Percentiles rank a stretch among this genome's conserved stretches.
phyloP scores from a whole-genome alignment of 2,797 vertebrate genomes.

The Tokudaia tokunoshimensis region DNA sequence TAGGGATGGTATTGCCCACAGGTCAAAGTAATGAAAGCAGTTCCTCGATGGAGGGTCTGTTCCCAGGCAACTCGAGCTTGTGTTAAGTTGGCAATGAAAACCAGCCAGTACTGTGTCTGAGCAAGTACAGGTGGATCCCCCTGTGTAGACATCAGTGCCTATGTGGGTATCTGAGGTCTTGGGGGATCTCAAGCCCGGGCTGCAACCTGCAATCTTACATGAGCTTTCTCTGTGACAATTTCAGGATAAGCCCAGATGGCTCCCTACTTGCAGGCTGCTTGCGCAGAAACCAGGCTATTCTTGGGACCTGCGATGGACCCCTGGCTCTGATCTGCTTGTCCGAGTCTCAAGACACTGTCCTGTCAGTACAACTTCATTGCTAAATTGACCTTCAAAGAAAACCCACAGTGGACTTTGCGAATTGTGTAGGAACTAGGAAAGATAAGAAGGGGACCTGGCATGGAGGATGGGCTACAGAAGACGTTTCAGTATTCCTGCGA shows the following conservation, averaged over 20 bases:
- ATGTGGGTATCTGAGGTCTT: background rate
- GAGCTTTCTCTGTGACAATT: background rate
- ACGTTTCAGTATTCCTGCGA: background rate
- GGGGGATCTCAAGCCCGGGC: background rate
- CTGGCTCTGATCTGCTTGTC: conserved; percentile 19
- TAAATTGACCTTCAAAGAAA: background rate
- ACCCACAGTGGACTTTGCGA: background rate
- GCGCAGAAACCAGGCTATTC: background rate
- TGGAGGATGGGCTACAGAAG: background rate
- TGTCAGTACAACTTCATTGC: background rate
- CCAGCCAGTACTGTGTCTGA: background rate
- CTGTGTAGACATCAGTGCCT: too few relatives aligned
- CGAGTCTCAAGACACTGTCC: background rate
- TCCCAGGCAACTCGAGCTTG: background rate
- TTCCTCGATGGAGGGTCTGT: background rate
- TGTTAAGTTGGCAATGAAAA: background rate
- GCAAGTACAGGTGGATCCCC: background rate
- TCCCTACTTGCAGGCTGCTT: background rate
- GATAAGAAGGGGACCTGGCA: background rate
- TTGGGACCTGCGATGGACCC: background rate
- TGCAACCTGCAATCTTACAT: background rate
- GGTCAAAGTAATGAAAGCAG: background rate
- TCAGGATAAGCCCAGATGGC: background rate
- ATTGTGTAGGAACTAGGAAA: background rate
- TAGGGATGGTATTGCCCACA: too few relatives aligned